Conservation (phyloP, 2,797 vertebrate species). For the Distichodus sexfasciatus region DNA sequence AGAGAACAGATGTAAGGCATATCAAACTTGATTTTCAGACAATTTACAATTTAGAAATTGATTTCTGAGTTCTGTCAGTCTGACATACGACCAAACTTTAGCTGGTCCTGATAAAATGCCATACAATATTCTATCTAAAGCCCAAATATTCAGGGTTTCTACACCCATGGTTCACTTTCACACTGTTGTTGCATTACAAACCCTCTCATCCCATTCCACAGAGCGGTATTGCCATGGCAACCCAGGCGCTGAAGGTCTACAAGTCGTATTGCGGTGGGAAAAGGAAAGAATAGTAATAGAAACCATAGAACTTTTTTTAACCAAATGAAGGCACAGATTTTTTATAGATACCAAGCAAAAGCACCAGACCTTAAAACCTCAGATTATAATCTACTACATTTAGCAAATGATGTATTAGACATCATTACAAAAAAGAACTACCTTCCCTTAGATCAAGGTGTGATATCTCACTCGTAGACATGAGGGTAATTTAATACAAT, state of each 20-base stretch:
- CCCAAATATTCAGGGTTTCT: conserved; percentile 10
- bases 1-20: conserved; percentile 24
- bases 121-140: conserved; percentile 1
- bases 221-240: conserved; percentile 67
- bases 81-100: conserved; percentile 10
- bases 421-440: no score
- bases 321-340: no score
- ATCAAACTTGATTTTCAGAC: conserved; percentile 26
- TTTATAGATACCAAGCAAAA: no score
- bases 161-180: conserved; percentile 35
- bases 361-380: conserved; percentile 19
- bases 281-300: conserved; percentile 34
- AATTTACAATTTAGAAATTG: conserved; percentile 7
- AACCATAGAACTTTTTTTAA: conserved; percentile 26
- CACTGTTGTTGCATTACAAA: conserved; percentile 34
- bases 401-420: no score
- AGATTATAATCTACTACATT: no score
- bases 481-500: no score
- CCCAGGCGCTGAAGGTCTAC: conserved; percentile 57
- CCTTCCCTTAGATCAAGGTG: no score
- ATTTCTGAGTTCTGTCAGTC: background rate
- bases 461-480: no score
- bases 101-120: conserved; percentile 1
- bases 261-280: conserved; percentile 50
- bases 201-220: conserved; percentile 48